phyloP scores from a whole-genome alignment of 2,797 vertebrate species.

The Buphagus erythrorhynchus region DNA sequence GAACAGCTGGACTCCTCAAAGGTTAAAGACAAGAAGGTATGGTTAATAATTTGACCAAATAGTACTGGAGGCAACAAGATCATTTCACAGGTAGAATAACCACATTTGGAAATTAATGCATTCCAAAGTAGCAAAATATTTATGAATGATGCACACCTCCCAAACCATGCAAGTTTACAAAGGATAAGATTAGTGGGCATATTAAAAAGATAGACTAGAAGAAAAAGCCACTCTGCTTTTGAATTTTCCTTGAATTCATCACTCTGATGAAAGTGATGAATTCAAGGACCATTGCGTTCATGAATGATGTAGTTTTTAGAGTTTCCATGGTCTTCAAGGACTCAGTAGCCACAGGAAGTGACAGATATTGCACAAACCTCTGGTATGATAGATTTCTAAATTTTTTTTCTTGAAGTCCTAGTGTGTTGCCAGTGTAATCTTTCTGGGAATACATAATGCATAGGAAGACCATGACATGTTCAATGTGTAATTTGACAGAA shows the following conservation, averaged over 20 bases:
- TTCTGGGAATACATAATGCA: neutral
- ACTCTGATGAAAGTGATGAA: neutral
- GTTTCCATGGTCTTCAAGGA: neutral
- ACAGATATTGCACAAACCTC: neutral
- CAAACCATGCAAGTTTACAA: neutral
- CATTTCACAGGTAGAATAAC: neutral
- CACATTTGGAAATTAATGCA: neutral
- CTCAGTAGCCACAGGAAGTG: neutral
- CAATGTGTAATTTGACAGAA: neutral
- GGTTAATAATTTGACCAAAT: neutral
- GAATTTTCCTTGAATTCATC: neutral
- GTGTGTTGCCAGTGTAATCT: neutral
- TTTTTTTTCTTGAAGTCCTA: neutral
- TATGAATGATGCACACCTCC: neutral
- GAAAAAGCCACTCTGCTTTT: neutral
- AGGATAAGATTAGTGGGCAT: neutral
- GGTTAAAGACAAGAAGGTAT: neutral
- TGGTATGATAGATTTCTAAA: neutral
- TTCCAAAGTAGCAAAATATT: neutral
- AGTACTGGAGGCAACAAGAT: neutral
- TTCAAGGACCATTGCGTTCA: neutral
- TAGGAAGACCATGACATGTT: neutral
- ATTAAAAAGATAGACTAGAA: neutral
- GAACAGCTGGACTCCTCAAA: neutral
- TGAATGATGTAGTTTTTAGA: neutral